These are phyloP conservation scores for Acromyrmex charruanus DNA, from an alignment of 1,140 invertebrate genomes.

Conservation along the genomic window DNA sequence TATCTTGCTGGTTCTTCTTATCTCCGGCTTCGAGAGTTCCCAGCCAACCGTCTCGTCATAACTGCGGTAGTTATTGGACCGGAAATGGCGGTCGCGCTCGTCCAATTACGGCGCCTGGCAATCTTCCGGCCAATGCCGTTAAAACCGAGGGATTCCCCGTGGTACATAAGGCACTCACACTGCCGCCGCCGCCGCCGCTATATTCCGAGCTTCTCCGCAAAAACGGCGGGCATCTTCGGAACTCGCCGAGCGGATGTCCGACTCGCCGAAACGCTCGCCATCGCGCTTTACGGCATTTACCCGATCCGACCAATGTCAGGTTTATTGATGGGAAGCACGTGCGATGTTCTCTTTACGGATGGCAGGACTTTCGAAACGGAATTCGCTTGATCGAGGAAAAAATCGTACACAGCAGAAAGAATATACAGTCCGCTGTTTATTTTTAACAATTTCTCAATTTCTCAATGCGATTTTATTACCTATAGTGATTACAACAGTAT, in stretches of 20 bases:
- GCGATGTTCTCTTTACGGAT: not conserved
- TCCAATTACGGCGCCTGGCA: constrained; percentile 68
- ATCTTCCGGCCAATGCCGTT: constrained; percentile 65
- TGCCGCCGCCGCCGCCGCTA: not conserved
- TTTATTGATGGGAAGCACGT: constrained; percentile 32
- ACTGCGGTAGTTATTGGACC: constrained; percentile 69
- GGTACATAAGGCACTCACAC: constrained; percentile 55
- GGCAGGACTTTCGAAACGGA: not conserved
- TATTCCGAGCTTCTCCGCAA: constrained; percentile 30
- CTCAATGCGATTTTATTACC: not conserved
- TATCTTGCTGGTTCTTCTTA: constrained; percentile 46
- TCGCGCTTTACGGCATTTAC: constrained; percentile 31
- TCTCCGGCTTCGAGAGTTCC: constrained; percentile 46
- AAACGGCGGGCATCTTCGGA: constrained; percentile 41
- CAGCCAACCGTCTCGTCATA: constrained; percentile 59
- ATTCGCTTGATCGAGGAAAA: not conserved
- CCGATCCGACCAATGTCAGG: constrained; percentile 6
- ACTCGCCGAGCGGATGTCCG: constrained; percentile 27
- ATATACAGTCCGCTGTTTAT: not conserved
- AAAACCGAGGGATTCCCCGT: constrained; percentile 61
- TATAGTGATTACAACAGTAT: not conserved
- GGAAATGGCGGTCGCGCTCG: constrained; percentile 66
- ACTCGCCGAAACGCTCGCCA: not conserved
- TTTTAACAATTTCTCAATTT: not conserved
- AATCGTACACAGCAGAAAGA: not conserved